Percentiles rank a stretch among this genome's conserved stretches.
These are phyloP conservation scores for Hydropsyche betteni DNA, from an alignment of 2,888 invertebrate genomes.

Conservation along the genomic window DNA sequence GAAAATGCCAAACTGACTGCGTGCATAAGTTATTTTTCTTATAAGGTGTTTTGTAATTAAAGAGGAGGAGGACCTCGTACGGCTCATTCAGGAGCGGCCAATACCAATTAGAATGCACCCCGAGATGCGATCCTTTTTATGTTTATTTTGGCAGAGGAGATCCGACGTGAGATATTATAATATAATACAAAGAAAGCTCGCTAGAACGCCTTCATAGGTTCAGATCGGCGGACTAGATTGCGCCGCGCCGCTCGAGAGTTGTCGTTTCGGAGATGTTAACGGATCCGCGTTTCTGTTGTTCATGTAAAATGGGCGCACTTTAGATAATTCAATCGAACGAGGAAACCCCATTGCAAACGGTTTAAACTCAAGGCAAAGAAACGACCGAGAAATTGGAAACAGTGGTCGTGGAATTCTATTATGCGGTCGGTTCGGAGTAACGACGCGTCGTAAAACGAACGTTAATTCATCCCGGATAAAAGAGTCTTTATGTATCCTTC, in stretches of 20 bases:
- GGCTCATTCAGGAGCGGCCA: constrained; percentile 33
- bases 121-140: too few species aligned
- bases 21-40: constrained; percentile 38
- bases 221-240: constrained; percentile 4
- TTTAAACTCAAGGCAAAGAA: too few species aligned
- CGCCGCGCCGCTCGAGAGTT: too few species aligned
- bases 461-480: not conserved
- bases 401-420: constrained; percentile 3
- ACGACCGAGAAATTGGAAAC: constrained; percentile 17
- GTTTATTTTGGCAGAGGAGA: not conserved
- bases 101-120: not conserved
- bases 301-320: too few species aligned
- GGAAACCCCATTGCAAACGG: too few species aligned
- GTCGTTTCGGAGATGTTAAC: too few species aligned
- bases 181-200: constrained; percentile 9
- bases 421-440: not conserved
- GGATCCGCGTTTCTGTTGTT: too few species aligned
- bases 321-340: too few species aligned
- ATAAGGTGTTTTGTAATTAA: constrained; percentile 37
- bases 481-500: too few species aligned
- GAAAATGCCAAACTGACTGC: constrained; percentile 27
- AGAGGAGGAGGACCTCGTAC: constrained; percentile 40
- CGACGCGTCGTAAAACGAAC: constrained; percentile 16
- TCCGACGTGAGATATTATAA: constrained; percentile 4
- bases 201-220: not conserved